These are phyloP conservation scores for Scytalopus superciliaris DNA, from an alignment of 2,113 vertebrate genomes.

Conservation along the genomic window DNA sequence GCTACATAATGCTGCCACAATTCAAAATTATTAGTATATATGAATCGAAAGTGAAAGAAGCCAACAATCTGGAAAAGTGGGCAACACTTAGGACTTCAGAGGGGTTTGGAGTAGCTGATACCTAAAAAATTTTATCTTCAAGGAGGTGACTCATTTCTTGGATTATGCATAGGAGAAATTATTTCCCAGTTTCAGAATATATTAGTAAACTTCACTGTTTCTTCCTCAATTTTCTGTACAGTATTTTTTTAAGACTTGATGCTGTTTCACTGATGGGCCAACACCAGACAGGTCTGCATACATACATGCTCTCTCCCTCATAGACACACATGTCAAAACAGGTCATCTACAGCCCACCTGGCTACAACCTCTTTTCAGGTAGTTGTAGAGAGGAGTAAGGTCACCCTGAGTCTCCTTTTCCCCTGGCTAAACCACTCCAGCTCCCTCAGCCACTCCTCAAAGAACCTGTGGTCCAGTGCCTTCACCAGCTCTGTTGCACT, in stretches of 20 bases:
- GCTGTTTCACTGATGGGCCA: neutral
- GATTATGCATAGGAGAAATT: neutral
- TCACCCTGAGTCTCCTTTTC: neutral
- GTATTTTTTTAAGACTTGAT: neutral
- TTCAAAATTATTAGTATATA: neutral
- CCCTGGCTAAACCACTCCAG: neutral
- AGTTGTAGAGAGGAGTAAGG: neutral
- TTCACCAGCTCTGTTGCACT: neutral
- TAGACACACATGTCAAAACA: rapidly evolving
- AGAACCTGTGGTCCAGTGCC: neutral
- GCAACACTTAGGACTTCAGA: neutral
- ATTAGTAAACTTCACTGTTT: neutral
- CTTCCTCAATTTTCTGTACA: neutral
- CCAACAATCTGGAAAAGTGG: neutral
- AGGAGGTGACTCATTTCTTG: neutral
- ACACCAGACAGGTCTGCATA: neutral
- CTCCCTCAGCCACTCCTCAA: neutral
- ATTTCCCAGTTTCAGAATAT: neutral
- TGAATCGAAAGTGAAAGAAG: neutral
- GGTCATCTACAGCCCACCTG: neutral
- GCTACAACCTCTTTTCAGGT: neutral
- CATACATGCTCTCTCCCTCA: neutral
- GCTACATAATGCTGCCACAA: neutral
- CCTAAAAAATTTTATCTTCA: neutral
- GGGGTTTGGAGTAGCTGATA: neutral